These are phyloP conservation scores for Drosophila biarmipes DNA, from an alignment of 1,140 invertebrate genomes.

Conservation along the genomic window DNA sequence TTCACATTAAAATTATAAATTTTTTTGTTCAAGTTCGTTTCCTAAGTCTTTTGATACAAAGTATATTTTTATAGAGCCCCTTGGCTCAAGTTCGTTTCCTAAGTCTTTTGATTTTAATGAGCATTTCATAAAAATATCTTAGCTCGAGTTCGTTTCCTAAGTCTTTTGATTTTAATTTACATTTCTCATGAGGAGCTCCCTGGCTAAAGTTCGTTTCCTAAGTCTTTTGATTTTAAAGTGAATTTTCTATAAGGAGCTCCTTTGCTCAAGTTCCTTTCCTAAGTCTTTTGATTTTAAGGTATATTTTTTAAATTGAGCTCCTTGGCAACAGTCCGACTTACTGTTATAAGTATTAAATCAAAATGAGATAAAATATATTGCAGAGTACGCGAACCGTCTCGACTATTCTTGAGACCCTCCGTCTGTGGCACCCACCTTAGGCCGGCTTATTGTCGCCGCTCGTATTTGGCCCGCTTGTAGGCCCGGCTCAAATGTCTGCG, in stretches of 20 bases:
- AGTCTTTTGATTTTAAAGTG: neutral
- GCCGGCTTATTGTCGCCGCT: conserved; percentile 19
- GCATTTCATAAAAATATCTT: no score
- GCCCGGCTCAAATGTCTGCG: conserved; percentile 68
- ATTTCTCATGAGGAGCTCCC: no score
- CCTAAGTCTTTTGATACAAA: neutral
- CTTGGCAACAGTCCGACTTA: neutral
- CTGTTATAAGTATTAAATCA: neutral
- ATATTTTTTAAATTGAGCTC: no score
- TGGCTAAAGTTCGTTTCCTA: neutral
- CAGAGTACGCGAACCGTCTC: no score
- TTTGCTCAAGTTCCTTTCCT: neutral
- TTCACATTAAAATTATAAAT: no score
- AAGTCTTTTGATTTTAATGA: conserved; percentile 2
- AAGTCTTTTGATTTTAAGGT: conserved; percentile 1
- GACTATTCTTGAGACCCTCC: neutral
- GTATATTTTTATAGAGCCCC: neutral
- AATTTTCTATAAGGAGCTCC: neutral
- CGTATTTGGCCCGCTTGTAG: conserved; percentile 46
- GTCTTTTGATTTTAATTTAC: no score
- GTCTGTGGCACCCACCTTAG: conserved; percentile 19
- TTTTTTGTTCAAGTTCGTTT: no score
- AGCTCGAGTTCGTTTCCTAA: no score
- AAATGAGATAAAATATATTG: neutral
- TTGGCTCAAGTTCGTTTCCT: neutral